A percentile compares a stretch with the other conserved stretches of the same genome.
Conservation (phyloP, 2,888 invertebrate genomes). For the Iphiclides podalirius region DNA sequence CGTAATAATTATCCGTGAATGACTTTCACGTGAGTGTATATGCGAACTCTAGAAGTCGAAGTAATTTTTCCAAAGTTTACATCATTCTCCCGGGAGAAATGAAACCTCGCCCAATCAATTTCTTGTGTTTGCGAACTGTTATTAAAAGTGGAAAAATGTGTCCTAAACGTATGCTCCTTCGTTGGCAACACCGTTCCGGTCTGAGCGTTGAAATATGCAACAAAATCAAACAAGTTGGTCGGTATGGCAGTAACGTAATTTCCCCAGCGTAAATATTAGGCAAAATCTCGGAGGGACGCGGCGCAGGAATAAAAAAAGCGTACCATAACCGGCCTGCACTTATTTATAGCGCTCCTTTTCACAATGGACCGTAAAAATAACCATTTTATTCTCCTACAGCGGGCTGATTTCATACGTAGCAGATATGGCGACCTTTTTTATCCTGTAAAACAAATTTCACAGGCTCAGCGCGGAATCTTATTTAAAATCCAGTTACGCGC, state of each 20-base stretch:
- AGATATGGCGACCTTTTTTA: constrained; percentile 75
- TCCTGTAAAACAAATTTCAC: constrained; percentile 74
- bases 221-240: constrained; percentile 72
- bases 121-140: constrained; percentile 4
- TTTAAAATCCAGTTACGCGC: constrained; percentile 78
- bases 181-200: constrained; percentile 12
- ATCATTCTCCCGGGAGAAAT: constrained; percentile 1
- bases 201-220: constrained; percentile 66
- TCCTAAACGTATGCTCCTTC: constrained; percentile 36
- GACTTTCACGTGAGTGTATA: too few relatives aligned
- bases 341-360: constrained; percentile 29
- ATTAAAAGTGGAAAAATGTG: constrained; percentile 21
- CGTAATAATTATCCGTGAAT: too few relatives aligned
- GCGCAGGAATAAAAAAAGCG: constrained; percentile 62
- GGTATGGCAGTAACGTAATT: constrained; percentile 65
- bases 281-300: constrained; percentile 66
- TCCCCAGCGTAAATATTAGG: constrained; percentile 71
- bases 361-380: constrained; percentile 60
- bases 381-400: constrained; percentile 62
- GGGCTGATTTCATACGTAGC: constrained; percentile 65
- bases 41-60: too few relatives aligned
- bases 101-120: constrained; percentile 4
- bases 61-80: too few relatives aligned
- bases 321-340: constrained; percentile 32
- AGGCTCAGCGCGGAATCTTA: constrained; percentile 71